Evolutionary conservation across 1,140 invertebrate species (phyloP).

Genomic region (Drosophila dunni): DNA sequence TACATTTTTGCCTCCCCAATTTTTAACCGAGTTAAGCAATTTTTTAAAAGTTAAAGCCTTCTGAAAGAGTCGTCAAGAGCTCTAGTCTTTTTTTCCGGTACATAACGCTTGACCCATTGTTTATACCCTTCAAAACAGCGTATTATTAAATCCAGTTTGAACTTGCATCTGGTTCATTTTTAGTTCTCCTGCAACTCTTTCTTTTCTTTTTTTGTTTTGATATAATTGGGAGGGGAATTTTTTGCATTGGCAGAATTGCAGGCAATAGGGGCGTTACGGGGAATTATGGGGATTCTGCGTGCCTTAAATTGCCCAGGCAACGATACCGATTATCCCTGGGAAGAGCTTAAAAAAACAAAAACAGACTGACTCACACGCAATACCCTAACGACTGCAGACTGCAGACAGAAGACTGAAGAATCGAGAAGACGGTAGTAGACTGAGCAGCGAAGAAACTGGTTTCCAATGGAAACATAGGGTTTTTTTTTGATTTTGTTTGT

Average conservation of each 20-base stretch:
- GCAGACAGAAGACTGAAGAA: not conserved
- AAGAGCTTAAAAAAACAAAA: not conserved
- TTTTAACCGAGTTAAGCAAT: too few species aligned
- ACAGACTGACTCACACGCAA: conserved; percentile 8
- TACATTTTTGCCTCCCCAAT: not conserved
- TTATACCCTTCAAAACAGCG: not conserved
- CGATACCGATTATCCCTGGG: conserved; percentile 1
- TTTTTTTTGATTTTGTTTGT: conserved; percentile 2
- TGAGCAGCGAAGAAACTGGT: conserved; percentile 14
- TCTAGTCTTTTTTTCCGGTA: not conserved
- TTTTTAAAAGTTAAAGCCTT: not conserved
- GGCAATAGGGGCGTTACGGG: not conserved
- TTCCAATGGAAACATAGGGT: conserved; percentile 24
- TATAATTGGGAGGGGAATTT: conserved; percentile 3
- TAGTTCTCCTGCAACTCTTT: conserved; percentile 6
- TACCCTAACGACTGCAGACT: not conserved
- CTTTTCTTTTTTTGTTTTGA: not conserved
- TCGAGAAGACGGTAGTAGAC: not conserved
- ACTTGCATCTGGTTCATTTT: conserved; percentile 4
- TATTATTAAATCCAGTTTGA: conserved; percentile 19
- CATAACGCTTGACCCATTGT: not conserved
- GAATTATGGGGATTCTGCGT: conserved; percentile 3
- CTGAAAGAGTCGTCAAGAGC: not conserved
- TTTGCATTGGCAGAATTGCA: conserved; percentile 8
- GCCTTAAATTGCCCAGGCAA: conserved; percentile 13